phyloP scores from a whole-genome alignment of 2,113 vertebrate species.

The Prietella phreatophila region DNA sequence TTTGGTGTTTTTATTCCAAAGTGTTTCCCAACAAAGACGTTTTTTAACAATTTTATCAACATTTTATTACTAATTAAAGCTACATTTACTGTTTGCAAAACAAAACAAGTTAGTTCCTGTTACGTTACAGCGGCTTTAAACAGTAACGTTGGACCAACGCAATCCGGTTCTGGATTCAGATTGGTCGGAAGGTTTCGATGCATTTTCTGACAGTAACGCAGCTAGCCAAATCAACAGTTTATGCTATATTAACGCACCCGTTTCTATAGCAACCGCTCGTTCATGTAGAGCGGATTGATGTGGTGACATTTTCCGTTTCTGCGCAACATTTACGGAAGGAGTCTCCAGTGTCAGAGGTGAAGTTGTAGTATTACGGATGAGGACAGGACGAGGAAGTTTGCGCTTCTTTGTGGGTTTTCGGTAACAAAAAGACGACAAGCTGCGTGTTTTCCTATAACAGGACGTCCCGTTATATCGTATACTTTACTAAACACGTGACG shows the following conservation, averaged over 20 bases:
- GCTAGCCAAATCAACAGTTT: not conserved
- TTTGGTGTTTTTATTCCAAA: not conserved
- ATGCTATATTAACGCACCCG: not conserved
- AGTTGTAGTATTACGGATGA: too few species aligned
- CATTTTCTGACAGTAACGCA: not conserved
- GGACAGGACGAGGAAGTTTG: not conserved
- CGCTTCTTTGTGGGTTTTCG: not conserved
- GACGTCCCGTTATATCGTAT: not conserved
- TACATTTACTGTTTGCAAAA: not conserved
- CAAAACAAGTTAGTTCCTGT: not conserved
- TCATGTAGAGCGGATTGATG: not conserved
- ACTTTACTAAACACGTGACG: not conserved
- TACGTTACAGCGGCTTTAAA: not conserved
- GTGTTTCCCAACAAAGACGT: not conserved
- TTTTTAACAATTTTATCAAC: not conserved
- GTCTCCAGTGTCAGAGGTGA: not conserved
- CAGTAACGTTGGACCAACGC: too few species aligned
- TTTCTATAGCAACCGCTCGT: not conserved
- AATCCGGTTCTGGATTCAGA: not conserved
- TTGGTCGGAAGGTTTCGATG: not conserved
- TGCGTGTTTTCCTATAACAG: not conserved
- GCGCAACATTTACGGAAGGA: not conserved
- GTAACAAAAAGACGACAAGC: too few species aligned
- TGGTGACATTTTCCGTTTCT: not conserved
- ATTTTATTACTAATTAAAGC: not conserved